phyloP scores from a whole-genome alignment of 1,140 invertebrate species.

The Steinernema khuongi region DNA sequence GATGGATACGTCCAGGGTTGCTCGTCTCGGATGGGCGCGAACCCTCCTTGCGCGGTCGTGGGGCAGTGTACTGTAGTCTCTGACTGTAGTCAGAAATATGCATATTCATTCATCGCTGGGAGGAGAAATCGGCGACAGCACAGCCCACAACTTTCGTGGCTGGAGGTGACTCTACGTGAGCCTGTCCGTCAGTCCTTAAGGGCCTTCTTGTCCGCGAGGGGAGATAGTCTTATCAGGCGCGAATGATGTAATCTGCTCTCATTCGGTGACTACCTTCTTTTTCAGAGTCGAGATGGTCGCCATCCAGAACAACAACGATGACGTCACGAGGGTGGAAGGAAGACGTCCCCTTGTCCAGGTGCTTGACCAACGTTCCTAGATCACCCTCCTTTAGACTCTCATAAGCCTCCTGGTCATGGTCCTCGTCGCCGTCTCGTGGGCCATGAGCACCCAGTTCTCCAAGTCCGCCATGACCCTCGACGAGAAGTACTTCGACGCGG shows the following conservation, averaged over 20 bases:
- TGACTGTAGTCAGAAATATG: no score
- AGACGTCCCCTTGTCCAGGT: background rate
- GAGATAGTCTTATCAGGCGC: no score
- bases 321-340: background rate
- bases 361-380: background rate
- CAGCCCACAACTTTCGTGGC: no score
- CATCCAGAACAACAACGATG: background rate
- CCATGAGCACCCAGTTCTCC: slow-evolving; percentile 50
- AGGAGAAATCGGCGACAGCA: no score
- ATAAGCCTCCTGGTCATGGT: slow-evolving; percentile 21
- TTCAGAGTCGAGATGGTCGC: background rate
- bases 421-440: slow-evolving; percentile 48
- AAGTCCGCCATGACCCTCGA: slow-evolving; percentile 49
- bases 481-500: slow-evolving; percentile 47
- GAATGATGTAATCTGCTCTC: background rate
- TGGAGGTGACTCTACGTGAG: no score
- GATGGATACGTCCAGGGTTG: no score
- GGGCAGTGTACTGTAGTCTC: no score
- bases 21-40: no score
- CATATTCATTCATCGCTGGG: no score
- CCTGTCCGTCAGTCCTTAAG: no score
- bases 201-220: no score
- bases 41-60: no score
- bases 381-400: slow-evolving; percentile 20
- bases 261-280: background rate